Evolutionary conservation across 2,888 invertebrate genomes (phyloP), one percentile per base, ranked within the genome.

Genomic region (Entomobrya proxima): DNA sequence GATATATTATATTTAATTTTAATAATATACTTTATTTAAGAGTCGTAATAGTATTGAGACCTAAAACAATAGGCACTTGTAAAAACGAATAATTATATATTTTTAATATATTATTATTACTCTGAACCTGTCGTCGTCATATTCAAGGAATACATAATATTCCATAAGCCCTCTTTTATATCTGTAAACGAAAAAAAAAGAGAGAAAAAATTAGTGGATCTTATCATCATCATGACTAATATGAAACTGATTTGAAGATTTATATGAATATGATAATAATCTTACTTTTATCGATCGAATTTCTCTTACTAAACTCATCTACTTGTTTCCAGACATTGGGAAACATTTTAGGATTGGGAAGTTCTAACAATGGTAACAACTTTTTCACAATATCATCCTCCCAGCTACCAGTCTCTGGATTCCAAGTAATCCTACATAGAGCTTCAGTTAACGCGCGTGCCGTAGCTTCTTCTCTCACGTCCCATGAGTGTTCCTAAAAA

Each of bases 401-500:
- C 89, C 89, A 90, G 69, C 77, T 83, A 30, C 75, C 74, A 47
- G 75, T 78, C 40, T 85, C 86, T 50, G 76, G 61, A 47, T 74
- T 87, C 88, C 86, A 90, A 44, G 89, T 86, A 40, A 90, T 80
- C 37, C 80, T 84, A 83, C 89, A 89, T 72, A 89, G 88, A 52
- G 89, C 89, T 80, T 89, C 88, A n/a, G 88, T 86, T 84, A 88
- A 85, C 78, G 89, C 87, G 37, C 83, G 80, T 74, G 81, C 77
- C 50, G 86, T 86, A 27, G 61, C 67, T 69, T 88, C 85, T 72
- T 89, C 88, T 76, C 89, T 85, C 9, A 89, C 75, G 69, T 90
- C 89, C 89, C 89, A 90, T 32, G 89, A 89, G 50, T 88, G 75
- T 75, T 90, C 89, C 90, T 90, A 52, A 52, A 76, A 61, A 55